Conservation (phyloP, 2,888 invertebrate genomes). For the Geophilus truncorum region DNA sequence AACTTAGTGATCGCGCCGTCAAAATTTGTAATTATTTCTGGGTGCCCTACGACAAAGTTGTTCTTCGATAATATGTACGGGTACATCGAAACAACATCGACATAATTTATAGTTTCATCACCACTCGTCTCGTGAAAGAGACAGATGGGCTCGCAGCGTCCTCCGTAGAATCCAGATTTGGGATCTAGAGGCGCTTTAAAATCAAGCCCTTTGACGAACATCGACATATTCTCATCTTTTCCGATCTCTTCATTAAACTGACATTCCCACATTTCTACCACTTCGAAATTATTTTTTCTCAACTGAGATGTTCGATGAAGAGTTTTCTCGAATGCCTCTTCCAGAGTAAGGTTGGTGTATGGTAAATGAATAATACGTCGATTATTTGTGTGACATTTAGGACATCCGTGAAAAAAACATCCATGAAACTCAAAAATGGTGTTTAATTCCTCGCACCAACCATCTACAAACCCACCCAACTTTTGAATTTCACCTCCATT, state of each 20-base stretch:
- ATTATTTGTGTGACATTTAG: background rate
- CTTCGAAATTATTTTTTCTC: background rate
- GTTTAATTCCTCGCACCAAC: background rate
- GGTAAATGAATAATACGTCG: background rate
- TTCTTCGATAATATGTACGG: background rate
- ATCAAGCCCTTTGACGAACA: background rate
- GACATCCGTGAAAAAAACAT: background rate
- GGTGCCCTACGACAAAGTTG: no score
- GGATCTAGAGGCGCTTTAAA: background rate
- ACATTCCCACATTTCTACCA: background rate
- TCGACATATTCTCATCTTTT: background rate
- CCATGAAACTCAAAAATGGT: background rate
- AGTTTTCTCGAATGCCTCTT: background rate
- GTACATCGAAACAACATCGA: background rate
- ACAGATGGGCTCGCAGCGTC: background rate
- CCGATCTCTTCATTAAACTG: background rate
- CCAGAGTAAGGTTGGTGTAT: background rate
- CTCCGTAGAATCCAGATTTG: background rate
- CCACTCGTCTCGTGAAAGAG: background rate
- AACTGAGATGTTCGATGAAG: background rate
- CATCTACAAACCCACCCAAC: background rate
- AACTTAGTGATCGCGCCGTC: no score
- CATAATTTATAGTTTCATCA: background rate
- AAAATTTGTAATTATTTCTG: no score
- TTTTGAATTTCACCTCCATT: background rate